Conservation (phyloP, 1,140 invertebrate genomes). For the Mycetomoellerius zeteki region DNA sequence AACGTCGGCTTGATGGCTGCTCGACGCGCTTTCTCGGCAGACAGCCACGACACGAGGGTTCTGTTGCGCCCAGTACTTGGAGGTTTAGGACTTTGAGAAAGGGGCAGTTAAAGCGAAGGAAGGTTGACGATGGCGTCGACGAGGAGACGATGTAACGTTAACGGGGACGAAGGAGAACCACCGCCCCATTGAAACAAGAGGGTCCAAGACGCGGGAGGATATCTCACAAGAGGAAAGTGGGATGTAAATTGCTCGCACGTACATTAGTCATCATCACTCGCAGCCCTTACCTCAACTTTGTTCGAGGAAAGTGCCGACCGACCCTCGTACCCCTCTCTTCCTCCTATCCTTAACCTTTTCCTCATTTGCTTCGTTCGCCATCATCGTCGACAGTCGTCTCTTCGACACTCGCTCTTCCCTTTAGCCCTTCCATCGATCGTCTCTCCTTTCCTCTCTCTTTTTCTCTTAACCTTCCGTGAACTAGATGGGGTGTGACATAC, state of each 20-base stretch:
- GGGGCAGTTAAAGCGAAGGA: neutral
- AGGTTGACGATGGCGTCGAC: constrained; percentile 41
- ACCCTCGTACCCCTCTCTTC: neutral
- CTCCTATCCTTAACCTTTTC: constrained; percentile 11
- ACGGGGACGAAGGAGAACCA: constrained; percentile 34
- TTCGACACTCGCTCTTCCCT: constrained; percentile 2
- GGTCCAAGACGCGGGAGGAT: constrained; percentile 64
- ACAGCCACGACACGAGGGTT: constrained; percentile 64
- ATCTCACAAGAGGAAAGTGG: constrained; percentile 72
- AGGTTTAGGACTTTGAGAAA: constrained; percentile 29
- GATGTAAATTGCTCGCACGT: constrained; percentile 79
- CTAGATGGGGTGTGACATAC: too few species aligned
- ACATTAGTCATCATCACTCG: constrained; percentile 82
- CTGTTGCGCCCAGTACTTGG: constrained; percentile 63
- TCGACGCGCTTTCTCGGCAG: constrained; percentile 54
- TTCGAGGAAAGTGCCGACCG: constrained; percentile 46
- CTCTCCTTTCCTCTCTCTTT: neutral
- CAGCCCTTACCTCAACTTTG: constrained; percentile 73
- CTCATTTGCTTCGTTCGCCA: neutral
- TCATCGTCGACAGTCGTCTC: constrained; percentile 29
- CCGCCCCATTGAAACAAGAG: constrained; percentile 21
- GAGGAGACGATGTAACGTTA: constrained; percentile 25
- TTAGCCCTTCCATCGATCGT: neutral
- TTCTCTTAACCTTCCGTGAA: too few species aligned
- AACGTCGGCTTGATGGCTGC: constrained; percentile 77